Evolutionary conservation across 1,140 invertebrate genomes (phyloP).

Genomic region (Ephestia elutella): DNA sequence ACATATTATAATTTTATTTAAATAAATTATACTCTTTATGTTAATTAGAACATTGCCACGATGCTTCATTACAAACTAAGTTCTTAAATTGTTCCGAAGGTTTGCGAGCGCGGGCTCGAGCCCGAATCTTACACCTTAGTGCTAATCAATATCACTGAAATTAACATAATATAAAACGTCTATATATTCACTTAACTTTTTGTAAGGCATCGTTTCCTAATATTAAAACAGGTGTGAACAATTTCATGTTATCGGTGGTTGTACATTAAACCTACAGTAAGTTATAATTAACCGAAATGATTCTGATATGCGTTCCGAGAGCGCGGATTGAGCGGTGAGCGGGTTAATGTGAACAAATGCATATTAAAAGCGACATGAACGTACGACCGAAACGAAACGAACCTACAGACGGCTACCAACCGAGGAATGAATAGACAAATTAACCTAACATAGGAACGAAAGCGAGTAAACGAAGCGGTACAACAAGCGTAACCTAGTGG

Average conservation of each 20-base stretch:
- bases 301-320: slow-evolving; percentile 23
- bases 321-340: slow-evolving; percentile 4
- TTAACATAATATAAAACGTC: slow-evolving; percentile 72
- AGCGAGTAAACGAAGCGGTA: slow-evolving; percentile 47
- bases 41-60: slow-evolving; percentile 72
- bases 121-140: slow-evolving; percentile 62
- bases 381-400: slow-evolving; percentile 26
- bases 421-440: slow-evolving; percentile 66
- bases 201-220: slow-evolving; percentile 71
- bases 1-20: slow-evolving; percentile 71
- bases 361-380: slow-evolving; percentile 14
- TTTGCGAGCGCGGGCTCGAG: slow-evolving; percentile 49
- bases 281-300: slow-evolving; percentile 42
- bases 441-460: slow-evolving; percentile 68
- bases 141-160: slow-evolving; percentile 70
- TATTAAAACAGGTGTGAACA: slow-evolving; percentile 62
- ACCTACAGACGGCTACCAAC: slow-evolving; percentile 6
- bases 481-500: slow-evolving; percentile 58
- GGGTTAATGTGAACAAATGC: slow-evolving; percentile 10
- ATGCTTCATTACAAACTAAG: slow-evolving; percentile 71
- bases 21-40: slow-evolving; percentile 74
- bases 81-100: slow-evolving; percentile 70
- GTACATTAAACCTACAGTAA: slow-evolving; percentile 62
- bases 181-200: slow-evolving; percentile 71
- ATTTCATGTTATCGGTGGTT: slow-evolving; percentile 62